Base-by-base conservation (phyloP, 2,113 vertebrate species). In the Seriola dumerili region DNA sequence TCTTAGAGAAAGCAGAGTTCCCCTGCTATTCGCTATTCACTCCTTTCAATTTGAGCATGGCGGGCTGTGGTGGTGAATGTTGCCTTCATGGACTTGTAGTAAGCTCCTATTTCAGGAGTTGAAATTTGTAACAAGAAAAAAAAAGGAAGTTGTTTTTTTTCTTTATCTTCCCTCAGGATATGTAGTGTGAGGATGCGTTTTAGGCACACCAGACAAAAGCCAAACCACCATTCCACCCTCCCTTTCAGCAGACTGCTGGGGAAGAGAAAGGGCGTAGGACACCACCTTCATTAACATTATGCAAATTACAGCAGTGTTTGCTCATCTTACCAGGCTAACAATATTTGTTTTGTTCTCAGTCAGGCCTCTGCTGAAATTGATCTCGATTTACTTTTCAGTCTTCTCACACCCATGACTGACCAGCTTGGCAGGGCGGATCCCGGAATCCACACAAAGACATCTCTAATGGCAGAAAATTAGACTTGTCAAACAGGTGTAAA, bases 1-100 rank as follows among this genome's bases (percentile, higher is more conserved):
- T 59, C 38, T 64, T 14, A 67, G 80, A 93, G 88, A 93, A 90
- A 94, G 90, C 76, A 80, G 82, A 86, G 89, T 89, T 80, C 84
- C 78, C 85, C 87, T 80, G 85, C 89, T 79, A 87, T 90, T 88
- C 71, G 86, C 89, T 91, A 89, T 94, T 94, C 91, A 93, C 42
- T 64, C 92, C 92, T 94, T 95, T 95, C 92, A 93, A 82, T 92
- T 93, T 83, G 81, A 86, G 83, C 85, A 85, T 92, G 91, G 93
- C 87, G 87, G 69, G 74, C 89, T 81, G 86, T 78, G 58, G 34
- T 87, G 88, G 69, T 76, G 75, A 87, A 89, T 88, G 93, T 50
- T 86, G 85, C 90, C 40, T 94, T 94, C 88, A 88, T 4, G 69
- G 84, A 66, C 81, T 32, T 52, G 7, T 23, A 42, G 83, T 57